phyloP scores from a whole-genome alignment of 2,113 vertebrate genomes.

The Vidua macroura region DNA sequence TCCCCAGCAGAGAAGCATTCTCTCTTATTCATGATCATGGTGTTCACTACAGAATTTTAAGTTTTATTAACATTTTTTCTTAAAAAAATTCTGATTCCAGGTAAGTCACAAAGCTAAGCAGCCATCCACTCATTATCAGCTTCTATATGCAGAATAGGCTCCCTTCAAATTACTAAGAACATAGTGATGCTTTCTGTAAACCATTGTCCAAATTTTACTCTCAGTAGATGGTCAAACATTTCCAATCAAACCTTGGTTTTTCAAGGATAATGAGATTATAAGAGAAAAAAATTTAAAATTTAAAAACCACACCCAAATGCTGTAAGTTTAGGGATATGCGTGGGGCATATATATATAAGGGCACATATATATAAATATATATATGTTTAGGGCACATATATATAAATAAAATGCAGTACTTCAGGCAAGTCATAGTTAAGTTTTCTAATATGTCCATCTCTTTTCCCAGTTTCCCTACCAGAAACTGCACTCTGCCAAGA shows the following conservation, averaged over 20 bases:
- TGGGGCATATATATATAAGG: fast-evolving
- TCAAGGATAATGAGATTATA: neutral
- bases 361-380: fast-evolving
- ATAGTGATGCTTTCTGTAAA: neutral
- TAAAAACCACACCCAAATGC: neutral
- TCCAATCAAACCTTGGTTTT: neutral
- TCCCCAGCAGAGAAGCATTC: neutral
- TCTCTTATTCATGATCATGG: neutral
- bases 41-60: neutral
- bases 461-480: neutral
- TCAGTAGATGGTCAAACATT: neutral
- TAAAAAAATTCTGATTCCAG: neutral
- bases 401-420: neutral
- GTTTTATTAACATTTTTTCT: neutral
- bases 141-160: neutral
- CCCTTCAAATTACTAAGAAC: neutral
- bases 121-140: neutral
- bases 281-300: neutral
- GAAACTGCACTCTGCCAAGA: neutral
- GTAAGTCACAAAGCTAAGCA: neutral
- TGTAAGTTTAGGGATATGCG: neutral
- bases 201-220: neutral
- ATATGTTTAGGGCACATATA: fast-evolving
- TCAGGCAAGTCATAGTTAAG: neutral
- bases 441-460: neutral